Conservation (phyloP, 2,113 vertebrate species). For the Pristiophorus japonicus region DNA sequence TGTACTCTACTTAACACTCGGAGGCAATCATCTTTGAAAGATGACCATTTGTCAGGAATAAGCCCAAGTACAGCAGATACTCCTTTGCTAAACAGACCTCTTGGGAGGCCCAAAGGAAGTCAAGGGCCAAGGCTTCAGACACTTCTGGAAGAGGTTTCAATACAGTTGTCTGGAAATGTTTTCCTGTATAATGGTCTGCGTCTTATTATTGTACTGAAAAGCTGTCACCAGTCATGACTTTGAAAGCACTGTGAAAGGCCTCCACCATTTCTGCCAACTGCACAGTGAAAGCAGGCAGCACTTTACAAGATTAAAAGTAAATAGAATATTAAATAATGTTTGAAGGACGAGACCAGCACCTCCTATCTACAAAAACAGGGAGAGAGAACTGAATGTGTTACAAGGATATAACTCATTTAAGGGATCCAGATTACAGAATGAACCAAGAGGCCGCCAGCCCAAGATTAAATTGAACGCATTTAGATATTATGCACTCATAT, state of each 20-base stretch:
- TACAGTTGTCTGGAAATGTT: background rate
- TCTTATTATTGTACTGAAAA: background rate
- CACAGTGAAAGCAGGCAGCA: background rate
- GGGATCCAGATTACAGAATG: background rate
- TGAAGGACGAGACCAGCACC: background rate
- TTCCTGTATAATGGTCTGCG: background rate
- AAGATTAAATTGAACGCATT: background rate
- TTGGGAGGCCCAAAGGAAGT: background rate
- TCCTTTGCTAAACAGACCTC: background rate
- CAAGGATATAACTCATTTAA: background rate
- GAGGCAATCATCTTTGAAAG: background rate
- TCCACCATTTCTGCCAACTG: background rate
- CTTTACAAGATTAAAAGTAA: conserved; percentile 4
- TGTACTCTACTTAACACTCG: background rate
- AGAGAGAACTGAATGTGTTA: background rate
- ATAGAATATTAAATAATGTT: background rate
- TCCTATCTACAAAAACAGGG: background rate
- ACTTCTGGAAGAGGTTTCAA: background rate
- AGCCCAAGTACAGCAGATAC: background rate
- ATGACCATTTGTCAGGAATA: background rate
- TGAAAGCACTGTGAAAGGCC: background rate
- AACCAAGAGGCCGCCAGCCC: background rate
- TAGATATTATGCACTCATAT: background rate
- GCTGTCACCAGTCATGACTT: background rate
- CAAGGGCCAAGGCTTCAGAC: background rate